These are phyloP conservation scores for Morone chrysops DNA, from an alignment of 2,113 vertebrate genomes.

Conservation along the genomic window DNA sequence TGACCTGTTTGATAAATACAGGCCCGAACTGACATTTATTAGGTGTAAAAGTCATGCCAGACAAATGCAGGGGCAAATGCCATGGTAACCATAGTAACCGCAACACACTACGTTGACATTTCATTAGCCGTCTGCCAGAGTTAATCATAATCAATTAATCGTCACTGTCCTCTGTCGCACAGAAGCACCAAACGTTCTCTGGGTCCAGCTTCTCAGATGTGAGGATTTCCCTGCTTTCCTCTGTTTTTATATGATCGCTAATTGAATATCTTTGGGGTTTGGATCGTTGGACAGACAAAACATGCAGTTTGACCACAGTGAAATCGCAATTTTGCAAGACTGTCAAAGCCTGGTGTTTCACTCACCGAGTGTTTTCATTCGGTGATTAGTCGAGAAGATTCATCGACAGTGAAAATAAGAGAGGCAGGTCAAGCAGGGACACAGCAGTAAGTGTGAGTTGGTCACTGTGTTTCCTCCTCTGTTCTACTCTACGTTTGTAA, in stretches of 20 bases:
- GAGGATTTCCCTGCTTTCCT: neutral
- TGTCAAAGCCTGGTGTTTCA: too few relatives aligned
- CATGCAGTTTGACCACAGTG: too few relatives aligned
- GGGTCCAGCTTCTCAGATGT: too few relatives aligned
- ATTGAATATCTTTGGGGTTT: too few relatives aligned
- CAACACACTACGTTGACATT: neutral
- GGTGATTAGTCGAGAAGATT: neutral
- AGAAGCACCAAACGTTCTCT: neutral
- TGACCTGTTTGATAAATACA: neutral
- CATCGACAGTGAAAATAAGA: neutral
- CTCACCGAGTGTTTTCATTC: too few relatives aligned
- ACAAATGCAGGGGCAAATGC: neutral
- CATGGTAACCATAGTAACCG: neutral
- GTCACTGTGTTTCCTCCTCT: neutral
- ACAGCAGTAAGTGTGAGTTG: neutral
- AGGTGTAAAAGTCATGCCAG: neutral
- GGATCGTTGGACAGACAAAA: too few relatives aligned
- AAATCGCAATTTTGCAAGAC: too few relatives aligned
- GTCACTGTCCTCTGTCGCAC: too few relatives aligned
- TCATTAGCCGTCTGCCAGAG: neutral
- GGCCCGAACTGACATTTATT: neutral
- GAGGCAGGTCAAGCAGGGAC: neutral
- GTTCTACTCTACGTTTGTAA: neutral
- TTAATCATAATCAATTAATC: neutral
- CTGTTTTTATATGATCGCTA: too few relatives aligned